Evolutionary conservation across 2,888 invertebrate genomes (phyloP).

Genomic region (Coronaproctus castanopsis): DNA sequence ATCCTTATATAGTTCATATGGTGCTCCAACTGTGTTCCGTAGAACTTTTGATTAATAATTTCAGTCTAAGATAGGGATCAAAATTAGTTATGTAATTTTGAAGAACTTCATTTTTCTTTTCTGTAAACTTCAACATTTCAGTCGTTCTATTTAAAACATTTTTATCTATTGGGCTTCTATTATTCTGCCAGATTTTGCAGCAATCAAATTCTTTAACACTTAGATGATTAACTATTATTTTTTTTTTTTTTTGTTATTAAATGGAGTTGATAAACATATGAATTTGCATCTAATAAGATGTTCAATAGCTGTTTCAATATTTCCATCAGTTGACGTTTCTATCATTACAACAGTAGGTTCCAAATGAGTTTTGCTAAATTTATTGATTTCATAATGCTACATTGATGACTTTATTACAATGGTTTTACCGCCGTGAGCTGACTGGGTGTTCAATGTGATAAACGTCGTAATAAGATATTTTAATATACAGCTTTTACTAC

Average conservation of each 20-base stretch:
- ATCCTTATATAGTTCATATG: too few relatives aligned
- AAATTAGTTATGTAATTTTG: too few relatives aligned
- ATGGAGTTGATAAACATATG: neutral
- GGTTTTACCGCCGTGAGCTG: neutral
- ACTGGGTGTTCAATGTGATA: neutral
- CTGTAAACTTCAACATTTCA: neutral
- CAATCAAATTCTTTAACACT: neutral
- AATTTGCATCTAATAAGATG: neutral
- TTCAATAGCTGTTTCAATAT: neutral
- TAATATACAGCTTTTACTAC: neutral
- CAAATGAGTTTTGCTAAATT: neutral
- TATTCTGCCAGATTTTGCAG: neutral
- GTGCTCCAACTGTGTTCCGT: too few relatives aligned
- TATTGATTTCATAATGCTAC: neutral
- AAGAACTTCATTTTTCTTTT: neutral
- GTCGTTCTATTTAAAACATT: neutral
- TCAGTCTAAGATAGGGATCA: too few relatives aligned
- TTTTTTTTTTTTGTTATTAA: neutral
- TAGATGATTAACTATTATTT: neutral
- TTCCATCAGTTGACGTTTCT: neutral
- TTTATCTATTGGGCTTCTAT: neutral
- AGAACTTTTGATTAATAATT: too few relatives aligned
- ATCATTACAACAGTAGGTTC: neutral
- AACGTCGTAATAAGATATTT: neutral
- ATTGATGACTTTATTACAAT: neutral